These are phyloP conservation scores for Rugalucina vietnamica DNA, from an alignment of 2,888 invertebrate genomes.

Conservation along the genomic window DNA sequence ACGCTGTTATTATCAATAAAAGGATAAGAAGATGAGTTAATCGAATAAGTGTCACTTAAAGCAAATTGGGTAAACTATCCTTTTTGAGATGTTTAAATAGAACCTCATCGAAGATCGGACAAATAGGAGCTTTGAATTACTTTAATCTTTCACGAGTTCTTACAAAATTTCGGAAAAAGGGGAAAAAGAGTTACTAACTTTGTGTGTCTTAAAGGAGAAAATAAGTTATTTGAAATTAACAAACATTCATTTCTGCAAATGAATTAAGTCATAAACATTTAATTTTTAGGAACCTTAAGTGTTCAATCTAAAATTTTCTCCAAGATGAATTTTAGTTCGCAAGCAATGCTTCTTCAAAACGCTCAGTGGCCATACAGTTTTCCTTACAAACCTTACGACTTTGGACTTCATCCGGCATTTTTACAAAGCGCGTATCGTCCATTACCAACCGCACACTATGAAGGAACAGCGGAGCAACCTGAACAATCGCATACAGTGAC, in stretches of 20 bases:
- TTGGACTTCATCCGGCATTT: conserved; percentile 74
- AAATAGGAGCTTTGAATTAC: too few species aligned
- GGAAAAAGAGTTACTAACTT: too few species aligned
- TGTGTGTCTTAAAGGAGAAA: too few species aligned
- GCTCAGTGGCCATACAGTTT: conserved; percentile 57
- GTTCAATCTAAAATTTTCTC: too few species aligned
- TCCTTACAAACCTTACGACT: conserved; percentile 67
- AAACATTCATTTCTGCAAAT: too few species aligned
- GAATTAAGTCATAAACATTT: too few species aligned
- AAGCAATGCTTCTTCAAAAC: conserved; percentile 50
- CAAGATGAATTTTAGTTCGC: conserved; percentile 9
- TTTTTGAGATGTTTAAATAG: not conserved
- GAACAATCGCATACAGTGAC: conserved; percentile 24
- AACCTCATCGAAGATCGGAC: not conserved
- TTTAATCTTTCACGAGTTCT: too few species aligned
- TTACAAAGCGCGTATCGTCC: conserved; percentile 65
- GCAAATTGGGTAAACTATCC: conserved; percentile 8
- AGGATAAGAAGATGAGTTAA: conserved; percentile 53
- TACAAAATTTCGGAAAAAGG: too few species aligned
- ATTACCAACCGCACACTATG: conserved; percentile 32
- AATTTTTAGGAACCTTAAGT: too few species aligned
- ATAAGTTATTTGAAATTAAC: too few species aligned
- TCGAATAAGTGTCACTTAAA: conserved; percentile 59
- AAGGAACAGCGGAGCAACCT: conserved; percentile 2
- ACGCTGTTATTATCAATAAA: conserved; percentile 61